Evolutionary conservation across 35 echinoderm and acorn worm genomes (phyloP).

Genomic region (Strongylocentrotus purpuratus): DNA sequence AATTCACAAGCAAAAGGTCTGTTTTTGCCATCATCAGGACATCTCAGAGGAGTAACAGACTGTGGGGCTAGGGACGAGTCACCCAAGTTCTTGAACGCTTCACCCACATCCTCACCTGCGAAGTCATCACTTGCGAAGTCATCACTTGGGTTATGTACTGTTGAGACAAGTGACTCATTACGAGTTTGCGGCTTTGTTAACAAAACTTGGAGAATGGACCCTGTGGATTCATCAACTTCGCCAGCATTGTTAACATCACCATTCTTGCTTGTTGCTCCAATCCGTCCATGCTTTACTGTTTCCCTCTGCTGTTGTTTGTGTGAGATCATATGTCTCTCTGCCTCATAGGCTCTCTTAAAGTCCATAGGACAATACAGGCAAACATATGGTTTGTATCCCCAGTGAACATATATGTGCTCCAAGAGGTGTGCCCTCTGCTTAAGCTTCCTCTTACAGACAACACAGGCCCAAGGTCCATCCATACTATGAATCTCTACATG

Average conservation of each 20-base stretch:
- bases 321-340: neutral
- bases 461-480: conserved; percentile 40
- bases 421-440: conserved; percentile 32
- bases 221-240: neutral
- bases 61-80: neutral
- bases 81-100: too few relatives aligned
- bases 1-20: conserved; percentile 38
- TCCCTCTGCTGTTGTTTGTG: conserved; percentile 20
- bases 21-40: conserved; percentile 34
- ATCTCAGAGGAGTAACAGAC: neutral
- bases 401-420: conserved; percentile 34
- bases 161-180: neutral
- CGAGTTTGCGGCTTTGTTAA: neutral
- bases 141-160: too few relatives aligned
- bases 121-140: neutral
- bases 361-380: conserved; percentile 12
- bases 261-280: neutral
- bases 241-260: neutral
- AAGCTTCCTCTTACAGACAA: neutral
- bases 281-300: neutral
- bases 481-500: conserved; percentile 50
- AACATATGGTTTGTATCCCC: conserved; percentile 39
- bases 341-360: conserved; percentile 31
- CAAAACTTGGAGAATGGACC: neutral
- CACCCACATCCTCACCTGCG: neutral